Percentiles rank a stretch among this genome's conserved stretches.
phyloP scores from a whole-genome alignment of 2,888 invertebrate genomes.

The Drosophila anomalata region DNA sequence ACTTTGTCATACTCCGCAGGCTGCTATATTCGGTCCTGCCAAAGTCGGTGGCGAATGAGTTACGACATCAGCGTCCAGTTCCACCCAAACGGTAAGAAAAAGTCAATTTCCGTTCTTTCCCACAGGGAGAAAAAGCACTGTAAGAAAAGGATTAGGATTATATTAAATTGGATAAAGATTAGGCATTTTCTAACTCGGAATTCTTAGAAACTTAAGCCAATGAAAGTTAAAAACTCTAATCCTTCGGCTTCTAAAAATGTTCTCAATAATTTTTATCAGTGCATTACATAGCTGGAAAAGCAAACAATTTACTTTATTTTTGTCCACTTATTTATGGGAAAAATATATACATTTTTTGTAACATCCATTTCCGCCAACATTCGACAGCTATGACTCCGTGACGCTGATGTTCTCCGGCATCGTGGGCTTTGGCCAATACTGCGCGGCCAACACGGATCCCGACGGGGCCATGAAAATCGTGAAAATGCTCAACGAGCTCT shows the following conservation, averaged over 20 bases:
- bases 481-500: slow-evolving; percentile 95
- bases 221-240: too few species aligned
- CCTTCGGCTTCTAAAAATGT: not conserved
- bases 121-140: slow-evolving; percentile 9
- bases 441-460: slow-evolving; percentile 94
- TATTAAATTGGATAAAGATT: not conserved
- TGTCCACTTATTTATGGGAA: slow-evolving; percentile 55
- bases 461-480: slow-evolving; percentile 98
- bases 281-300: slow-evolving; percentile 23
- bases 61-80: slow-evolving; percentile 95
- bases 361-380: not conserved
- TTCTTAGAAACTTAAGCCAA: too few species aligned
- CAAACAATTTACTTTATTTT: slow-evolving; percentile 56
- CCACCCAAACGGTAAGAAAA: slow-evolving; percentile 90
- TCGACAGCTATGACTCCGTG: slow-evolving; percentile 91
- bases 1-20: slow-evolving; percentile 84
- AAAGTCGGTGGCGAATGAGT: slow-evolving; percentile 96
- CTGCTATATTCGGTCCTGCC: slow-evolving; percentile 97
- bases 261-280: not conserved
- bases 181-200: too few species aligned
- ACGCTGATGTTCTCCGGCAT: slow-evolving; percentile 97
- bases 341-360: slow-evolving; percentile 31
- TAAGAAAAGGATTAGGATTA: not conserved
- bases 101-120: slow-evolving; percentile 17
- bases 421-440: slow-evolving; percentile 95